Percentiles rank a stretch among this genome's conserved stretches.
These are phyloP conservation scores for Limnodromus scolopaceus DNA, from an alignment of 2,797 vertebrate species.

Conservation along the genomic window DNA sequence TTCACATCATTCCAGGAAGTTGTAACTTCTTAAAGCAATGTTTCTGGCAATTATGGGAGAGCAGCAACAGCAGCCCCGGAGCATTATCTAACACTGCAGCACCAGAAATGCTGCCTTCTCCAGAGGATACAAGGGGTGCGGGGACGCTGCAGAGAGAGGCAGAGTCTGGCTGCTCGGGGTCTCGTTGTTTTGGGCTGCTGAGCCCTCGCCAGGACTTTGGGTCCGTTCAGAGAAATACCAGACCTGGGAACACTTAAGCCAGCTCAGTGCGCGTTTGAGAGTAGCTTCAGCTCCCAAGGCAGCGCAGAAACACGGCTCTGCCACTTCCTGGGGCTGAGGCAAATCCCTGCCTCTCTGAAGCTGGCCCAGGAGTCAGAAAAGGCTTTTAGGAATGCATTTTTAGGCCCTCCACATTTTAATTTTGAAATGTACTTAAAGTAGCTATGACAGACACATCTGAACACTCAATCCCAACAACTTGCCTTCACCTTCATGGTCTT, in stretches of 20 bases:
- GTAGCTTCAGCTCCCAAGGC: not conserved
- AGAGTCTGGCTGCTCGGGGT: not conserved
- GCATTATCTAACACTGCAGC: not conserved
- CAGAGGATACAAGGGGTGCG: accelerated
- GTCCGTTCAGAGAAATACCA: accelerated
- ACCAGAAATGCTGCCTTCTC: not conserved
- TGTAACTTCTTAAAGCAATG: constrained; percentile 10
- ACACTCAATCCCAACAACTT: not conserved
- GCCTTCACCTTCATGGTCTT: not conserved
- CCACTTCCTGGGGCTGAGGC: not conserved
- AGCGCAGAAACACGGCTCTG: accelerated
- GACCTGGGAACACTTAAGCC: not conserved
- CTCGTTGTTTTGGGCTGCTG: not conserved
- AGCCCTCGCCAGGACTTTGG: not conserved
- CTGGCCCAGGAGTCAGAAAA: not conserved
- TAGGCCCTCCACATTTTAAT: not conserved
- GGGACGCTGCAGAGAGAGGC: not conserved
- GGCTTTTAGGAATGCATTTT: not conserved
- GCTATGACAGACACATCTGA: not conserved
- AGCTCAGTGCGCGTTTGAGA: not conserved
- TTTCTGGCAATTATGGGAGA: constrained; percentile 13
- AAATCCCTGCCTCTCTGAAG: not conserved
- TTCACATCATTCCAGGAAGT: constrained; percentile 40
- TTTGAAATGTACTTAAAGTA: not conserved
- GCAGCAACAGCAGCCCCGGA: not conserved